These are phyloP conservation scores for Sphaeridia pumilis DNA, from an alignment of 2,888 invertebrate species.

Conservation along the genomic window DNA sequence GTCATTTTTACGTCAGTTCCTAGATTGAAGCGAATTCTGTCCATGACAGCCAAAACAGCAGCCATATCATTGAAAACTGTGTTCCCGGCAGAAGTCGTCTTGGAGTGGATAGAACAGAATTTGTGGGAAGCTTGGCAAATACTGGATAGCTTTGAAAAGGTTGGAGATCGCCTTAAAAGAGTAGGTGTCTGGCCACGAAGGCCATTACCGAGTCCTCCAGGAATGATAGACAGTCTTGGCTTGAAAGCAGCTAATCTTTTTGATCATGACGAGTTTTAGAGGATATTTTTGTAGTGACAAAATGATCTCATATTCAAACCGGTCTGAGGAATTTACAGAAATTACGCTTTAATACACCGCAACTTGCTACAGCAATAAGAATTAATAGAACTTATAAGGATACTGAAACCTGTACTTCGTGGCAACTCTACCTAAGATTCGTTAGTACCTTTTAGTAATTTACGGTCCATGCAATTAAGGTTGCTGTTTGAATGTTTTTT, in stretches of 20 bases:
- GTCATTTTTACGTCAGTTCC: conserved; percentile 31
- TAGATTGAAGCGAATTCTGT: conserved; percentile 26
- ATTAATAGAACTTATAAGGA: no score
- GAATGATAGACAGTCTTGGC: conserved; percentile 32
- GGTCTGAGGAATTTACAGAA: no score
- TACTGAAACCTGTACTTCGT: no score
- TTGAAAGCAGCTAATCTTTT: conserved; percentile 23
- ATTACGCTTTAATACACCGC: no score
- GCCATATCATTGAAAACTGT: conserved; percentile 30
- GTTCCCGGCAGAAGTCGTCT: conserved; percentile 24
- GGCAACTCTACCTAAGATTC: no score
- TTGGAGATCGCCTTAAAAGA: conserved; percentile 26
- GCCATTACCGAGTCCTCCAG: conserved; percentile 26
- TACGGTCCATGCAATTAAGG: no score
- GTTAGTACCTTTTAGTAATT: no score
- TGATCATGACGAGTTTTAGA: conserved; percentile 21
- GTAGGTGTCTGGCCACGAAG: conserved; percentile 29
- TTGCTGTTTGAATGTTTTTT: no score
- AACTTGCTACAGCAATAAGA: no score
- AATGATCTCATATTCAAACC: no score
- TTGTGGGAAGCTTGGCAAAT: conserved; percentile 35
- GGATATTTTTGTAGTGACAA: no score
- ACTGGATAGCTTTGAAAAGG: conserved; percentile 25
- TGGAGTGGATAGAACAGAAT: conserved; percentile 36
- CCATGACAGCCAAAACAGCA: conserved; percentile 27